These are phyloP conservation scores for Troides oblongomaculatus DNA, from an alignment of 2,888 invertebrate genomes.

Conservation along the genomic window DNA sequence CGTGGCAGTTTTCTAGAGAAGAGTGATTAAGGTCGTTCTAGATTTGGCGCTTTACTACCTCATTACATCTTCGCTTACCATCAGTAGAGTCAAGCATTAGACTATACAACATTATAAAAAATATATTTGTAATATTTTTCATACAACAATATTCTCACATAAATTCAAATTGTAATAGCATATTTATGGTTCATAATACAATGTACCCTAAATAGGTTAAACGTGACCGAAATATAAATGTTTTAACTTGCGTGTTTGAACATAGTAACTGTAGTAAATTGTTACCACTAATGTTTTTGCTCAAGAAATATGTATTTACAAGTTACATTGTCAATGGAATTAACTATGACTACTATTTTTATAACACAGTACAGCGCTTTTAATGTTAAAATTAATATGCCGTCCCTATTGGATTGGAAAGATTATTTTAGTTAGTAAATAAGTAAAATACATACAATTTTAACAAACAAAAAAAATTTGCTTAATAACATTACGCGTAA, in stretches of 20 bases:
- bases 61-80: too few species aligned
- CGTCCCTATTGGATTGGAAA: too few species aligned
- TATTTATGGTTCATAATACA: conserved; percentile 7
- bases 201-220: conserved; percentile 15
- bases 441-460: too few species aligned
- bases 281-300: background rate
- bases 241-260: conserved; percentile 3
- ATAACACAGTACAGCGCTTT: background rate
- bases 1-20: too few species aligned
- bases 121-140: background rate
- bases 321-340: background rate
- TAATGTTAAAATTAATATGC: background rate
- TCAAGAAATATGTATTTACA: background rate
- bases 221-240: conserved; percentile 21
- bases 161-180: background rate
- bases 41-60: too few species aligned
- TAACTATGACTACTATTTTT: background rate
- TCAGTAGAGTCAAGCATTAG: too few species aligned
- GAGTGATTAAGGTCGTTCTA: too few species aligned
- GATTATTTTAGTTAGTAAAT: too few species aligned
- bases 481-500: too few species aligned
- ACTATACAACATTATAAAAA: too few species aligned
- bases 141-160: background rate
- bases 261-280: conserved; percentile 7
- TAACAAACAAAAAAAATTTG: too few species aligned